Evolutionary conservation across 2,888 invertebrate species (phyloP), one percentile per base, ranked within the genome.

Genomic region (Parthenolecanium corni): DNA sequence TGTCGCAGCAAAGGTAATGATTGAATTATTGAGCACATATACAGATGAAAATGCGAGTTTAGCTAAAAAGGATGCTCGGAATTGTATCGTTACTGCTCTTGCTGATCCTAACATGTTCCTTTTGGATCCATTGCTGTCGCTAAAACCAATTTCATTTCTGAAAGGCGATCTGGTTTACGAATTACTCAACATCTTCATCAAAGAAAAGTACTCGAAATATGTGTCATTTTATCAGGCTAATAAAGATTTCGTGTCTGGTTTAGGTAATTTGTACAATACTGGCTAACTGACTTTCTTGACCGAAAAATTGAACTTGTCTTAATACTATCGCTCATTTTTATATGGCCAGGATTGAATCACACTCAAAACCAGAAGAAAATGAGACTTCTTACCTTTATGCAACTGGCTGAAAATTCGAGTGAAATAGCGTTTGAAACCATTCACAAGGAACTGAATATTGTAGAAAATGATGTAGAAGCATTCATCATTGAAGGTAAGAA

Each of bases 281-380:
- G 9, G 31, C 68, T 57, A 38, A n/a, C 14, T 52, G 4, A 31
- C 9, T 31, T 31, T 31, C 31, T 31, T 31, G 31, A 4, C n/a
- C n/a, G 18, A 46, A 46, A 16, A 5, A 46, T 11, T 46, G 11
- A 38, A 38, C 9, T 9, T 12, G 38, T 31, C 9, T 31, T 31
- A 31, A 31, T 31, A 31, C 9, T 12, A 44, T 44, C 5, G 3
- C n/a, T 44, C 3, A 44, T 44, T 44, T 31, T 4, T 49, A 16
- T 44, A 9, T 4, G 23, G 70, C 25, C 69, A 80, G 85, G 93
- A 51, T 76, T 96, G 53, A 89, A 90, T 71, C 95, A 96, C 73
- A 92, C 94, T 70, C 87, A 91, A 71, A 94, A 95, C 72, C 81
- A 94, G 76, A 89, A 92, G 72, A 98, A 98, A 76, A 97, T 98